Percentiles rank a stretch among this genome's conserved stretches.
Conservation (phyloP, 2,888 invertebrate species). For the Atrina japonica region DNA sequence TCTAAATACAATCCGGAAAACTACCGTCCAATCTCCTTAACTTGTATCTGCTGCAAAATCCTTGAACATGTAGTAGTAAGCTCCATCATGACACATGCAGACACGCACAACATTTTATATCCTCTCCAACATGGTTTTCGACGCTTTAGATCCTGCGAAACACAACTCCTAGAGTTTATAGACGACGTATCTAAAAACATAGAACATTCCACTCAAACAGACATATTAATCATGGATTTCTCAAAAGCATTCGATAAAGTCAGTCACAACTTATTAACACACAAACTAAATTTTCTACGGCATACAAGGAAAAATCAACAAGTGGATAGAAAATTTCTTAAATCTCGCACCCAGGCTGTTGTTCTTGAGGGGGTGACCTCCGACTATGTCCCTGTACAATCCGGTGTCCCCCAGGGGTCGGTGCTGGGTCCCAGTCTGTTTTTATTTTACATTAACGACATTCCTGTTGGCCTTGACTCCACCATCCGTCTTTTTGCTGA, state of each 20-base stretch:
- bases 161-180: conserved; percentile 34
- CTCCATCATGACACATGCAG: conserved; percentile 36
- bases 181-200: conserved; percentile 29
- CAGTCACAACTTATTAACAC: conserved; percentile 20
- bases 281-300: conserved; percentile 32
- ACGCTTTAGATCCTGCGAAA: conserved; percentile 17
- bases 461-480: background rate
- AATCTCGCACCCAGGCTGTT: conserved; percentile 25
- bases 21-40: conserved; percentile 35
- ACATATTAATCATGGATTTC: conserved; percentile 37
- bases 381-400: background rate
- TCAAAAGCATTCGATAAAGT: conserved; percentile 47
- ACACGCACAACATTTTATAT: conserved; percentile 28
- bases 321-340: conserved; percentile 24
- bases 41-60: conserved; percentile 29
- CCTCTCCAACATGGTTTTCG: conserved; percentile 38
- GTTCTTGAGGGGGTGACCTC: conserved; percentile 16
- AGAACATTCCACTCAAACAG: conserved; percentile 37
- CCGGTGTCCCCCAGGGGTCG: background rate
- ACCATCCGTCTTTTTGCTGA: conserved; percentile 34
- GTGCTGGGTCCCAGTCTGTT: background rate
- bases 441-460: background rate
- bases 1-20: conserved; percentile 30
- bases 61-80: conserved; percentile 32
- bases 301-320: conserved; percentile 22